phyloP scores from a whole-genome alignment of 2,888 invertebrate genomes.

The Cryptocephalus moraei region DNA sequence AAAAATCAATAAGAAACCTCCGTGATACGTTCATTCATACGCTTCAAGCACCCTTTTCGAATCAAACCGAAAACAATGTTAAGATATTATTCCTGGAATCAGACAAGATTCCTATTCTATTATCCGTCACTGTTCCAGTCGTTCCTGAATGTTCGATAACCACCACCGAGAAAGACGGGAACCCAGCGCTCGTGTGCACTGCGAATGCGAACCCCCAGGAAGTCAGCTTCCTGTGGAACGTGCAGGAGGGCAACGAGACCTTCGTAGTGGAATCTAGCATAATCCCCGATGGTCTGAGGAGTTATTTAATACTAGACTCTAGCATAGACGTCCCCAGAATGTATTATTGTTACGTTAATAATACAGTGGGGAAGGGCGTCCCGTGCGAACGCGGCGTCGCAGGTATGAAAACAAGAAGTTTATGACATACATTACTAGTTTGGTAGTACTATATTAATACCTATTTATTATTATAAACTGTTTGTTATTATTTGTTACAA shows the following conservation, averaged over 20 bases:
- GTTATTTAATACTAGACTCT: conserved; percentile 54
- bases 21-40: too few relatives aligned
- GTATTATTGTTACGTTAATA: conserved; percentile 78
- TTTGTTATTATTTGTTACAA: background rate
- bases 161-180: conserved; percentile 57
- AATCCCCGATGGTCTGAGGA: conserved; percentile 42
- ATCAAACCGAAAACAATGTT: too few relatives aligned
- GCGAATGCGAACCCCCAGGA: conserved; percentile 71
- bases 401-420: too few relatives aligned
- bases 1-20: too few relatives aligned
- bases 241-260: conserved; percentile 76
- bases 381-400: conserved; percentile 58
- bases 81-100: too few relatives aligned
- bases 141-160: conserved; percentile 77
- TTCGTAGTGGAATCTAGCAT: conserved; percentile 53
- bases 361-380: conserved; percentile 59
- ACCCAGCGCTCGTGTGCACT: conserved; percentile 68
- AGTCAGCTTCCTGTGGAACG: conserved; percentile 72
- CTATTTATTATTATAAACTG: conserved; percentile 16
- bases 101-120: too few relatives aligned
- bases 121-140: conserved; percentile 43
- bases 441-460: conserved; percentile 14
- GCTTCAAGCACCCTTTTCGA: too few relatives aligned
- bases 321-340: conserved; percentile 57
- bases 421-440: conserved; percentile 1